phyloP scores from a whole-genome alignment of 2,113 vertebrate species.

The Raja brachyura region DNA sequence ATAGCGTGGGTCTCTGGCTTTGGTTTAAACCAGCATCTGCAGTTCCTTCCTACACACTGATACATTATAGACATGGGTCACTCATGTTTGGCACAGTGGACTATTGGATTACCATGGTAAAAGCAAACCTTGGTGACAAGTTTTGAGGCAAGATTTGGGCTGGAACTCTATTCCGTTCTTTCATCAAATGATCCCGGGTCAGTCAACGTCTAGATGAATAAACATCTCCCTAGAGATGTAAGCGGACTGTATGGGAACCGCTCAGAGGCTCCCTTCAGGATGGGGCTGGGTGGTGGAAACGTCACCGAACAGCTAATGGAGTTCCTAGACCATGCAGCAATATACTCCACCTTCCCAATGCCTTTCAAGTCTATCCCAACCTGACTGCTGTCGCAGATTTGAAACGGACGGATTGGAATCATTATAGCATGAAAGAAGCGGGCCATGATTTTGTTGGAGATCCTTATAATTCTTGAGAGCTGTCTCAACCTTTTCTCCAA shows the following conservation, averaged over 20 bases:
- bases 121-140: background rate
- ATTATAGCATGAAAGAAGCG: background rate
- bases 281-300: background rate
- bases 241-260: background rate
- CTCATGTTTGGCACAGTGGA: too few species aligned
- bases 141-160: background rate
- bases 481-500: conserved; percentile 24
- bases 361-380: conserved; percentile 19
- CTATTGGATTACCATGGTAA: too few species aligned
- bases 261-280: background rate
- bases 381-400: background rate
- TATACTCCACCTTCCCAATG: background rate
- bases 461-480: conserved; percentile 19
- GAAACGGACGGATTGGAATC: conserved; percentile 4
- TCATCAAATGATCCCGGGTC: background rate
- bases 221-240: background rate
- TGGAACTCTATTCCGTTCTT: background rate
- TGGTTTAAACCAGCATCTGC: too few species aligned
- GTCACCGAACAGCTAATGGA: background rate
- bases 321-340: background rate
- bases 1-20: too few species aligned
- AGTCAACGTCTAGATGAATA: background rate
- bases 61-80: too few species aligned
- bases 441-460: background rate
- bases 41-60: too few species aligned